phyloP scores from a whole-genome alignment of 2,797 vertebrate species.

The Delichon dasypus region DNA sequence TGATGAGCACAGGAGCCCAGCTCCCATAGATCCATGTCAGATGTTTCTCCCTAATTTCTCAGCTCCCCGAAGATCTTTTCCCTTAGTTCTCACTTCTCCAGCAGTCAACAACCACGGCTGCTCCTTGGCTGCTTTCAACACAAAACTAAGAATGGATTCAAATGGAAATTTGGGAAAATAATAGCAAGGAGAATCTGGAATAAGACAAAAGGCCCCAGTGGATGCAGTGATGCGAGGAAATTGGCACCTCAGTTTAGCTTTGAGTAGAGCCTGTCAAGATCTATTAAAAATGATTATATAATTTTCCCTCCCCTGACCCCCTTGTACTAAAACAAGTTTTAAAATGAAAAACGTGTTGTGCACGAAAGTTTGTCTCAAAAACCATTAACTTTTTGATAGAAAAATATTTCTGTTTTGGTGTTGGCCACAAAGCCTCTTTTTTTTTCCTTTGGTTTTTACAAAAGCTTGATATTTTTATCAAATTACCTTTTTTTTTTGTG shows the following conservation, averaged over 20 bases:
- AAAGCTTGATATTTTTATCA: background rate
- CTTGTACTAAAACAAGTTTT: background rate
- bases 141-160: background rate
- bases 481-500: background rate
- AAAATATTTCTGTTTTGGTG: background rate
- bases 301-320: background rate
- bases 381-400: background rate
- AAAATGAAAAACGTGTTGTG: background rate
- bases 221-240: background rate
- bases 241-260: background rate
- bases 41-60: background rate
- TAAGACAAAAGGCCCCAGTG: background rate
- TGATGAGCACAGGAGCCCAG: background rate
- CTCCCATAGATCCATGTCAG: background rate
- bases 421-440: background rate
- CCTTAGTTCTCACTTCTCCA: background rate
- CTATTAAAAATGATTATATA: background rate
- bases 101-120: background rate
- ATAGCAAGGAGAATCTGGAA: background rate
- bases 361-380: background rate
- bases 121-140: background rate
- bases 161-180: background rate
- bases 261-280: background rate
- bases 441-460: background rate
- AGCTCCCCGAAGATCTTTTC: background rate